Base-by-base conservation (phyloP, 2,797 vertebrate species). In the Rhinella marina region DNA sequence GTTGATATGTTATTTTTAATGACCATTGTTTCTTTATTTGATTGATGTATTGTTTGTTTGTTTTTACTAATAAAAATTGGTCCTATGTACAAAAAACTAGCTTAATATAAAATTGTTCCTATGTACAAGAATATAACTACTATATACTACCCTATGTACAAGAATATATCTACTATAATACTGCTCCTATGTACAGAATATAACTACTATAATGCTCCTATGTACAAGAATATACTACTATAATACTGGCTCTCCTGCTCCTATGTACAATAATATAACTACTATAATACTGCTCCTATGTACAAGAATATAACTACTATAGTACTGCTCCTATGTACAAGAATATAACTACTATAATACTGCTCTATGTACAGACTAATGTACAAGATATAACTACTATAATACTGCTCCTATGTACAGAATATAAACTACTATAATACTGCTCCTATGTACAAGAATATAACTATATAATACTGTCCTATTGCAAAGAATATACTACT, bases 231-330 rank as follows among this genome's bases (percentile, higher is more conserved):
- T 59, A 59, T 59, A 59, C 57, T 59, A 64, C 62, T 64, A 64
- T 64, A 64, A 64, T 64, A 64, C n/a, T n/a, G n/a, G n/a, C n/a
- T n/a, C n/a, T n/a, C n/a, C 62, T 25, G 23, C 61, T 64, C 64
- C 64, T 27, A 68, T 68, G 13, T 68, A 68, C 64, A 68, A 68
- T 25, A 29, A n/a, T n/a, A 68, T 68, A 68, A 68, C 64, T 68
- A 68, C 64, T 68, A 68, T 68, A 68, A 68, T 68, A 68, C 64
- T 68, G 25, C 64, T n/a, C 61, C 61, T n/a, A 64, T 64, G 23
- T 64, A 64, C 62, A 64, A 64, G 61, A n/a, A 64, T 64, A 64
- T 64, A 64, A 64, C 61, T 64, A 64, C 61, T 64, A 64, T 64
- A 64, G n/a, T 64, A 64, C 61, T 64, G 61, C 61, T 64, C 64